Conservation (phyloP, 2,797 vertebrate species). For the Ptychadena robeensis region DNA sequence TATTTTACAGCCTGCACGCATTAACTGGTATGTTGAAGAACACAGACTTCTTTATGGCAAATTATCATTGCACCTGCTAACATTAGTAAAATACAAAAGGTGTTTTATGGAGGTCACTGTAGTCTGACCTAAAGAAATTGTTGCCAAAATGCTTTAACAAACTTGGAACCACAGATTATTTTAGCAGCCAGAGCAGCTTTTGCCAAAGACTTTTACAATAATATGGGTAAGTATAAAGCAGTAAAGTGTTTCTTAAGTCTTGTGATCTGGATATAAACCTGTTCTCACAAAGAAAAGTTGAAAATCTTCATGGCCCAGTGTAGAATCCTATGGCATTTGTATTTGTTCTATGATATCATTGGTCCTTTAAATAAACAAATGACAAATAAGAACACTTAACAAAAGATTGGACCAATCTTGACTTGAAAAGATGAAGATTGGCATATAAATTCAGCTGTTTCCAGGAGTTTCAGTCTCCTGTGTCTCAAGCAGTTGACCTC, state of each 20-base stretch:
- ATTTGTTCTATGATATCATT: too few species aligned
- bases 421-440: too few species aligned
- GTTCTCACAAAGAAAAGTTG: too few species aligned
- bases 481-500: too few species aligned
- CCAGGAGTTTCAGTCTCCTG: too few species aligned
- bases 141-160: not conserved
- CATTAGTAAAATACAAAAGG: not conserved
- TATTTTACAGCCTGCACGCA: not conserved
- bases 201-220: not conserved
- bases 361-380: too few species aligned
- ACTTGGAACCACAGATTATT: not conserved
- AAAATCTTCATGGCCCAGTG: too few species aligned
- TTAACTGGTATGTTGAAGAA: not conserved
- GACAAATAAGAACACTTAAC: too few species aligned
- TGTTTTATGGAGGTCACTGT: not conserved
- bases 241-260: too few species aligned
- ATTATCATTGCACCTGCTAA: not conserved
- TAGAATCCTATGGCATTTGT: too few species aligned
- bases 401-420: too few species aligned
- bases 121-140: not conserved
- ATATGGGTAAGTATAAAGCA: not conserved
- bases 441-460: too few species aligned
- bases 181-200: not conserved
- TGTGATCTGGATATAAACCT: not conserved
- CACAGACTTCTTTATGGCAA: not conserved